Conservation (phyloP, 2,797 vertebrate species). For the Cirrhinus mrigala region DNA sequence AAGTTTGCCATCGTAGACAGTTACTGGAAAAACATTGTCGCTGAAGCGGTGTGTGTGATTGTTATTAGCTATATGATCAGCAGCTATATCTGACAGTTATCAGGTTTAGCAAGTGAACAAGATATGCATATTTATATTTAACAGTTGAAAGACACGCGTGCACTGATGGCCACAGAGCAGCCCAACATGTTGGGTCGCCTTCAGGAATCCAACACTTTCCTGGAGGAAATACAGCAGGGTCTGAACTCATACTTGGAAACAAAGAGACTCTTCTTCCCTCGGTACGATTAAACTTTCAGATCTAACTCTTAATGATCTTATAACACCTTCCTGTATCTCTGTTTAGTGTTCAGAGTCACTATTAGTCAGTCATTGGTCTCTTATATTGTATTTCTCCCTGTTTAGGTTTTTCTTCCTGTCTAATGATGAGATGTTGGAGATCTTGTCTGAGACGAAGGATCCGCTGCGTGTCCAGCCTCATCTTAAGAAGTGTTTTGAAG, state of each 20-base stretch:
- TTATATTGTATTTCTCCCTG: not conserved
- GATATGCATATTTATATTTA: not conserved
- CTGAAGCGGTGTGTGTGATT: slow-evolving; percentile 76
- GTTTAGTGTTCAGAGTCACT: not conserved
- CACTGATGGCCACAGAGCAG: slow-evolving; percentile 87
- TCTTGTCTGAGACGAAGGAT: slow-evolving; percentile 94
- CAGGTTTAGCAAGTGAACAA: not conserved
- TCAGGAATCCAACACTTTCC: slow-evolving; percentile 83
- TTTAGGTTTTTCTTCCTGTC: slow-evolving; percentile 94
- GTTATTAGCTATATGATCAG: not conserved
- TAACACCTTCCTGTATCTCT: not conserved
- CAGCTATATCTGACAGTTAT: not conserved
- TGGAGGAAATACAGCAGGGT: slow-evolving; percentile 92
- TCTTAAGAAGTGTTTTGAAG: slow-evolving; percentile 95
- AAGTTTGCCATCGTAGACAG: slow-evolving; percentile 86
- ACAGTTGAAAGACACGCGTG: slow-evolving; percentile 86
- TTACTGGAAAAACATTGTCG: slow-evolving; percentile 88
- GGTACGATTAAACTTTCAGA: slow-evolving; percentile 73
- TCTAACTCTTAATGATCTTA: not conserved
- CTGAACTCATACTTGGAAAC: slow-evolving; percentile 91
- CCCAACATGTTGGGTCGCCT: slow-evolving; percentile 87
- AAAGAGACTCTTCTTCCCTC: slow-evolving; percentile 93
- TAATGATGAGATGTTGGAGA: slow-evolving; percentile 93
- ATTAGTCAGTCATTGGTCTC: not conserved
- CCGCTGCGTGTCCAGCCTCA: slow-evolving; percentile 92